A percentile compares a stretch with the other conserved stretches of the same genome.
Conservation (phyloP, 2,888 invertebrate species). For the Agonopterix heracliana region DNA sequence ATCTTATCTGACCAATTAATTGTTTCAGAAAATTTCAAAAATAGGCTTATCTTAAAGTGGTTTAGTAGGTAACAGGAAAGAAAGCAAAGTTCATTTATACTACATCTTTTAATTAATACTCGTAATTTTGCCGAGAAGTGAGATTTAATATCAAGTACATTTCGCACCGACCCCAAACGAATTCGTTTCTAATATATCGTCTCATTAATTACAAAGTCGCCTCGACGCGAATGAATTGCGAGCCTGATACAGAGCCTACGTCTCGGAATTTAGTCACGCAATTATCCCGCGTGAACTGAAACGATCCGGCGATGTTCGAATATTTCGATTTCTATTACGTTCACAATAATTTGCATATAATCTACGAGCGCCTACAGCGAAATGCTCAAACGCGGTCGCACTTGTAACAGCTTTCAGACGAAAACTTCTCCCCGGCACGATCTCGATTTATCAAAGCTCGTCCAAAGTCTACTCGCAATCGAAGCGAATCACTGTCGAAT, state of each 20-base stretch:
- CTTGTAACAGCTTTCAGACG: slow-evolving; percentile 19
- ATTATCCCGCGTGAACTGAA: slow-evolving; percentile 40
- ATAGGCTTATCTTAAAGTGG: too few species aligned
- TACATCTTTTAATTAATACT: background rate
- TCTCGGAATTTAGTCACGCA: slow-evolving; percentile 54
- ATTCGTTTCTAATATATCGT: slow-evolving; percentile 52
- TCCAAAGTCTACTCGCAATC: slow-evolving; percentile 49
- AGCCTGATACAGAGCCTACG: slow-evolving; percentile 43
- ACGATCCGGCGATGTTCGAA: slow-evolving; percentile 32
- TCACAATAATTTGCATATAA: slow-evolving; percentile 43
- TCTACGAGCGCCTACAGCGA: slow-evolving; percentile 29
- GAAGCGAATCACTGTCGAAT: slow-evolving; percentile 60
- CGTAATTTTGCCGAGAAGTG: slow-evolving; percentile 19
- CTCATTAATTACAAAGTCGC: slow-evolving; percentile 53
- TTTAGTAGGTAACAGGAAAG: too few species aligned
- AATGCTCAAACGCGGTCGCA: slow-evolving; percentile 14
- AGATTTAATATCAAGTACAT: slow-evolving; percentile 35
- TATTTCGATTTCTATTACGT: slow-evolving; percentile 42
- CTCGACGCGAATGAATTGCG: slow-evolving; percentile 50
- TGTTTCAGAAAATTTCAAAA: too few species aligned
- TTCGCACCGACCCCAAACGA: slow-evolving; percentile 48
- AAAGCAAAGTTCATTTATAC: too few species aligned
- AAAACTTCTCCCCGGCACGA: slow-evolving; percentile 34
- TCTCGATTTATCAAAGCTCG: slow-evolving; percentile 43
- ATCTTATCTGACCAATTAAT: background rate